phyloP scores from a whole-genome alignment of 2,797 vertebrate genomes.

The Buceros bicornis region DNA sequence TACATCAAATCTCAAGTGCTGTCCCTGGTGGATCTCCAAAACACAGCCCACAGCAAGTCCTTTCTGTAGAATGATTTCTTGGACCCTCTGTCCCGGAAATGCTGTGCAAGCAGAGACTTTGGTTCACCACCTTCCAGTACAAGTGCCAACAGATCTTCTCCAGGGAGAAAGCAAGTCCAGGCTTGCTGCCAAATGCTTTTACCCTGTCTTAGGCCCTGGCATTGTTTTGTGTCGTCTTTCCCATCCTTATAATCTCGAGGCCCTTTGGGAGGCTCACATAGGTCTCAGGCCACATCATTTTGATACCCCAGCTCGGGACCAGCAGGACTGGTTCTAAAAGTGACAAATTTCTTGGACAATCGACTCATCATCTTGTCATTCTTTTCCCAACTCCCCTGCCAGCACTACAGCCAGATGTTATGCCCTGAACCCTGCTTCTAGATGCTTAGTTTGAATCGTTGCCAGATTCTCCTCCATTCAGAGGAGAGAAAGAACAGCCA shows the following conservation, averaged over 20 bases:
- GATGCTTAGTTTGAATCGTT: neutral
- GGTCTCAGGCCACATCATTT: neutral
- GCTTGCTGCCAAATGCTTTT: neutral
- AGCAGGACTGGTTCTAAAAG: neutral
- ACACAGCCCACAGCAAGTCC: accelerated
- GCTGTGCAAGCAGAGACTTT: neutral
- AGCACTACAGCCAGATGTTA: neutral
- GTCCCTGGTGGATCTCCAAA: neutral
- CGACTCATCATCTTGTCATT: neutral
- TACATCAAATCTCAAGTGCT: neutral
- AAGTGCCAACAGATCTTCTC: neutral
- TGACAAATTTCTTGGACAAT: neutral
- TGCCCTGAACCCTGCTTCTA: neutral
- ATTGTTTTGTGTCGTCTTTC: neutral
- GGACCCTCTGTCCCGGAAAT: neutral
- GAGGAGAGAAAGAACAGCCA: neutral
- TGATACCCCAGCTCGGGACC: neutral
- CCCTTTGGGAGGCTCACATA: neutral
- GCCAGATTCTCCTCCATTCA: neutral
- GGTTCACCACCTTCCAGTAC: neutral
- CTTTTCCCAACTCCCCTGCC: neutral
- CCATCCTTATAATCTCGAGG: neutral
- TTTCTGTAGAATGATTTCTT: neutral
- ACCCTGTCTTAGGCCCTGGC: neutral
- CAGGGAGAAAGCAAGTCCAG: neutral